A percentile compares a stretch with the other conserved stretches of the same genome.
phyloP scores from a whole-genome alignment of 2,888 invertebrate species.

The Uloborus plumipes region DNA sequence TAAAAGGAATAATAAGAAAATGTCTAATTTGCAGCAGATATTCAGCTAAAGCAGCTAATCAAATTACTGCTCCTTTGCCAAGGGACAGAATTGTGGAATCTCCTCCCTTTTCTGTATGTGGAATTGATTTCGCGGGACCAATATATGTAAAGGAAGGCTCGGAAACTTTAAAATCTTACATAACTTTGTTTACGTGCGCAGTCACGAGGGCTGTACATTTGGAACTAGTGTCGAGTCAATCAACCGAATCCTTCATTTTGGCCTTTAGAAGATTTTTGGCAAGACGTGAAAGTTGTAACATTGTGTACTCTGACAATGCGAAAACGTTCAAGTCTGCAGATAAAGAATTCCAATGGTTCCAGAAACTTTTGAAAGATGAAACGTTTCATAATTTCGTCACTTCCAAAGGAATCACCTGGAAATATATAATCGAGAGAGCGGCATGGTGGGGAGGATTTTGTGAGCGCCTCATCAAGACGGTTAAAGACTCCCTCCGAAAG shows the following conservation, averaged over 20 bases:
- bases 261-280: conserved; percentile 1
- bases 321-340: neutral
- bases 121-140: neutral
- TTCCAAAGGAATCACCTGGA: too few relatives aligned
- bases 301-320: neutral
- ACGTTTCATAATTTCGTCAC: neutral
- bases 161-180: neutral
- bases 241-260: neutral
- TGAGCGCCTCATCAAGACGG: neutral
- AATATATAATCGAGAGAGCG: too few relatives aligned
- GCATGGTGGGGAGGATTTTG: too few relatives aligned
- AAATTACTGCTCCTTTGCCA: neutral
- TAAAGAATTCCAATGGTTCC: neutral
- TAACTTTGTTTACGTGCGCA: neutral
- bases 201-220: neutral
- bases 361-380: neutral
- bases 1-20: neutral
- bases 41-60: neutral
- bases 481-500: neutral
- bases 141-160: neutral
- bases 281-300: neutral
- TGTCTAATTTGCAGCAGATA: neutral
- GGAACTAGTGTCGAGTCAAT: neutral
- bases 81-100: too few relatives aligned
- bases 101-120: neutral